Evolutionary conservation across 2,113 vertebrate species (phyloP).

Genomic region (Bufo gargarizans): DNA sequence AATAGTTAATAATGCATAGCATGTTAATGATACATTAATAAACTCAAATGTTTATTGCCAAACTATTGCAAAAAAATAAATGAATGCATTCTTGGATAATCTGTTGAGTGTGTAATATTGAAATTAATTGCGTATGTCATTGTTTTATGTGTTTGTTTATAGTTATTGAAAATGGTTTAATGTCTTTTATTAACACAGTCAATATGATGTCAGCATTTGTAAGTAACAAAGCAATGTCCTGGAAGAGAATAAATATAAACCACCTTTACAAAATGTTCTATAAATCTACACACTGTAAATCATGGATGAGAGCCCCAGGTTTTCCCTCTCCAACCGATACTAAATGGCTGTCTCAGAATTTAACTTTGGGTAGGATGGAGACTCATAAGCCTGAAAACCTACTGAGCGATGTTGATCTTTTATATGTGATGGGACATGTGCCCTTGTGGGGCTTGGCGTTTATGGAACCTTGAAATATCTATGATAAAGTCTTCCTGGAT

Average conservation of each 20-base stretch:
- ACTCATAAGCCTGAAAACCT: too few species aligned
- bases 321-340: too few species aligned
- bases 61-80: slow-evolving; percentile 14
- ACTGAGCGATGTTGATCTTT: too few species aligned
- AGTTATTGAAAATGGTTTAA: neutral
- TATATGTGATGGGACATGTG: too few species aligned
- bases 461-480: too few species aligned
- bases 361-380: too few species aligned
- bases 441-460: too few species aligned
- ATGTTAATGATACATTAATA: slow-evolving; percentile 33
- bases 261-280: too few species aligned
- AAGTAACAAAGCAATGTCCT: neutral
- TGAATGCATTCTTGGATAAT: slow-evolving; percentile 6
- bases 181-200: neutral
- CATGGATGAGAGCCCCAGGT: too few species aligned
- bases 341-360: too few species aligned
- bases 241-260: neutral
- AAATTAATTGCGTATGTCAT: slow-evolving; percentile 25
- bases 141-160: neutral
- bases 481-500: too few species aligned
- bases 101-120: neutral
- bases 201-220: neutral
- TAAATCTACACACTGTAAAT: too few species aligned
- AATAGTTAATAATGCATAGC: slow-evolving; percentile 29
- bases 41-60: slow-evolving; percentile 6